Percentiles rank a stretch among this genome's conserved stretches.
Conservation (phyloP, 2,888 invertebrate species). For the Hedychridium roseum region DNA sequence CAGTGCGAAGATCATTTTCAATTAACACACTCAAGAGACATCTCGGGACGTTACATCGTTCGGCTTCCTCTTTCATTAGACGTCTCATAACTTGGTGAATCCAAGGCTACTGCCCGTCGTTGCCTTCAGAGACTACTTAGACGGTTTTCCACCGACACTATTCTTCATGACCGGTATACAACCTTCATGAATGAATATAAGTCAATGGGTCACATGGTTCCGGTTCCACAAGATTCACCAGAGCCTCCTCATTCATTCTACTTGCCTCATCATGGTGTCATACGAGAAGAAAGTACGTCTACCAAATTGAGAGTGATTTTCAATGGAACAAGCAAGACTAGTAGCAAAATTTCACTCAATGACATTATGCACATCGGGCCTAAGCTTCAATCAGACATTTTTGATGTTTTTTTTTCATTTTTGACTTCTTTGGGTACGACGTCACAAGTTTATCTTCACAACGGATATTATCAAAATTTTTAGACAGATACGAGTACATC, state of each 20-base stretch:
- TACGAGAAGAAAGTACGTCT: not conserved
- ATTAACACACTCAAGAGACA: slow-evolving; percentile 13
- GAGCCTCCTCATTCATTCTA: not conserved
- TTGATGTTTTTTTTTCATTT: too few relatives aligned
- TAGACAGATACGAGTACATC: slow-evolving; percentile 2
- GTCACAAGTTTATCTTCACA: not conserved
- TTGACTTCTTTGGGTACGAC: not conserved
- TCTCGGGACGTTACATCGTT: slow-evolving; percentile 11
- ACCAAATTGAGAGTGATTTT: slow-evolving; percentile 4
- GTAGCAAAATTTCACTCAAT: not conserved
- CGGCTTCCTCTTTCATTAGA: slow-evolving; percentile 10
- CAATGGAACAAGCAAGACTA: not conserved
- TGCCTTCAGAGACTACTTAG: not conserved
- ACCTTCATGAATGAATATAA: not conserved
- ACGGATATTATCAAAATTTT: slow-evolving; percentile 7
- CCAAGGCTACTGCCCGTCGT: not conserved
- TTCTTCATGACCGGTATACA: not conserved
- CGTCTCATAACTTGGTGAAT: not conserved
- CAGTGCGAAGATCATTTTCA: slow-evolving; percentile 16
- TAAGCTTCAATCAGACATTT: not conserved
- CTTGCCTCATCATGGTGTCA: slow-evolving; percentile 4
- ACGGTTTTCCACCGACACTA: not conserved
- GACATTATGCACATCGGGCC: not conserved
- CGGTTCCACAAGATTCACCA: not conserved
- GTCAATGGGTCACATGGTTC: not conserved